phyloP scores from a whole-genome alignment of 1,140 invertebrate species.

The Pomacea maculata region DNA sequence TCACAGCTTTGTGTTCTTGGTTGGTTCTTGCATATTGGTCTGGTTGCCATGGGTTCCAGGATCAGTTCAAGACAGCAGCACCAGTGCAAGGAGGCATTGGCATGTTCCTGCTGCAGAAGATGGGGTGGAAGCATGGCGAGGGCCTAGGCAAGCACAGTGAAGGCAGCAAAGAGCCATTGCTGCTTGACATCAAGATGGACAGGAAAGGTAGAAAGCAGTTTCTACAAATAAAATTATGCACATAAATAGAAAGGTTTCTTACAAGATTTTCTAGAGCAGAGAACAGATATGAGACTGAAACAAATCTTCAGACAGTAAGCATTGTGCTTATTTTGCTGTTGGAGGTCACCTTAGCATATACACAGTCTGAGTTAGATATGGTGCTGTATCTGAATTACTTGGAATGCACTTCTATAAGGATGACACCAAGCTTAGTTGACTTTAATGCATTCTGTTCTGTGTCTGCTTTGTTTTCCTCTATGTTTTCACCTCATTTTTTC shows the following conservation, averaged over 20 bases:
- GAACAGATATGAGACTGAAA: background rate
- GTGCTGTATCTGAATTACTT: too few species aligned
- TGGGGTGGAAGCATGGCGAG: slow-evolving; percentile 97
- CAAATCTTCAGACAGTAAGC: background rate
- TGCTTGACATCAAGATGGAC: slow-evolving; percentile 92
- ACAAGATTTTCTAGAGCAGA: background rate
- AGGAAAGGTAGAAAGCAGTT: slow-evolving; percentile 76
- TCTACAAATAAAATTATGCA: background rate
- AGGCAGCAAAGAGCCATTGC: slow-evolving; percentile 85
- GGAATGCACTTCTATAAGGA: too few species aligned
- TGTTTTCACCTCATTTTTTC: background rate
- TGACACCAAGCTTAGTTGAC: too few species aligned
- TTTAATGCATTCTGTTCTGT: background rate
- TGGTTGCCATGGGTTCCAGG: slow-evolving; percentile 67
- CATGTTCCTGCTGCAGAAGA: slow-evolving; percentile 94
- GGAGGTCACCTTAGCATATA: too few species aligned
- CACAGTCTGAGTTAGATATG: too few species aligned
- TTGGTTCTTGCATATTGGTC: too few species aligned
- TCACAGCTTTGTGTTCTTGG: too few species aligned
- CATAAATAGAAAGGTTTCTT: background rate
- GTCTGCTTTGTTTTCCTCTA: background rate
- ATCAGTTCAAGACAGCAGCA: slow-evolving; percentile 84
- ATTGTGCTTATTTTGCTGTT: too few species aligned
- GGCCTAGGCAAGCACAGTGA: slow-evolving; percentile 95
- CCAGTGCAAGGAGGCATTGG: slow-evolving; percentile 93